Base-by-base conservation (phyloP, 2,113 vertebrate species). In the Cololabis saira region DNA sequence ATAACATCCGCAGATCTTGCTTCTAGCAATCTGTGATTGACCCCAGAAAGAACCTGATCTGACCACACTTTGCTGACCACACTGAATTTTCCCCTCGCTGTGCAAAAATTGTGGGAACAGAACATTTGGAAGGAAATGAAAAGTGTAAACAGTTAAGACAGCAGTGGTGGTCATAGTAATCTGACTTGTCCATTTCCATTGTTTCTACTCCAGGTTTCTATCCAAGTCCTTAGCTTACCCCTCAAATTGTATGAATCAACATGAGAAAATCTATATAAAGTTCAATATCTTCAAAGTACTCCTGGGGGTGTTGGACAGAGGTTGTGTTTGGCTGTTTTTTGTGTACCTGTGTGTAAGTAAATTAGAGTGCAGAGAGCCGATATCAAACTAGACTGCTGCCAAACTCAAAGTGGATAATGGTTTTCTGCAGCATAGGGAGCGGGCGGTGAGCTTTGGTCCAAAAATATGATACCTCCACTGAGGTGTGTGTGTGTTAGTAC, bases 361-460 rank as follows among this genome's bases (percentile, higher is more conserved):
- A 47, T 41, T n/a, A 19, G 24, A 61, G 54, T 73, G 74, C 53
- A 33, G 51, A 22, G 52, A 30, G 17, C 30, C 73, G 47, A 73
- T 80, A 44, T 59, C 17, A 71, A 49, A 53, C 45, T 57, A 60
- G 17, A 43, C 4, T 4, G 5, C 43, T 18, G 66, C 77, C 80
- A 82, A 59, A 53, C 40, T 14, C 24, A 59, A 80, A 37, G 55
- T 60, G 47, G 50, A 66, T 67, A 84, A 77, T 51, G 53, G 67
- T 67, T 54, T 14, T 44, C 50, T 79, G 70, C 80, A 78, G 69
- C 57, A 73, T 76, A 59, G 40, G 54, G 37, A 69, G 65, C 27
- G 51, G 72, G 74, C 81, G 76, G 84, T 71, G 63, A 85, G 61
- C 60, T 72, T 19, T 58, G 48, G 60, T 79, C 82, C 79, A 85